Base-by-base conservation (phyloP, 2,113 vertebrate species). In the Onychostruthus taczanowskii region DNA sequence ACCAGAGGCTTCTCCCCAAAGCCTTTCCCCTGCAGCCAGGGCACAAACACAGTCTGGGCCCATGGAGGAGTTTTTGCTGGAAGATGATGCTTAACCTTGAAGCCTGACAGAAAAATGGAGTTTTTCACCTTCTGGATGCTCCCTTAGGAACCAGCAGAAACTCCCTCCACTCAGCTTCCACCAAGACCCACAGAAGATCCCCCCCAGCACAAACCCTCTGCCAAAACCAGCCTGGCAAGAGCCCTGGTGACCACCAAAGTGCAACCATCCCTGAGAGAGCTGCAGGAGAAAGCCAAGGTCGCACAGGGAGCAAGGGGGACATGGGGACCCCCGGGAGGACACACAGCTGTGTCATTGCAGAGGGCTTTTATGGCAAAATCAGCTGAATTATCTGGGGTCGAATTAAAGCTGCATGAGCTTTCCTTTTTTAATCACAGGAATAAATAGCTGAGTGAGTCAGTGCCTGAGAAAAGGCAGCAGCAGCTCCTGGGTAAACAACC, bases 391-490 rank as follows among this genome's bases (percentile, higher is more conserved):
- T 41, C 4, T 0, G 6, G 74, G 58, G 19, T 7, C 18, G 66
- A 74, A 84, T 44, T 46, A 10, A 84, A 93, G 63, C 43, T 41
- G 64, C 79, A 44, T 4, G 43, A 92, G 72, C 37, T 91, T 89
- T 78, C 52, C 61, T 84, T 75, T 82, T 87, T 93, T 64, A 76
- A 67, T 39, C 12, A 6, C 74, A 4, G 35, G 2, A 73, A 87
- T 41, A 82, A 96, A 94, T n/a, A 90, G 86, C 90, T 0, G 28
- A 7, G 75, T 74, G 95, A 95, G 90, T 90, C 96, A 86, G 0
- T 9, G 75, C 67, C 75, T 1, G 8, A 86, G 95, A 53, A 85
- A 92, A 83, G 20, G 79, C 94, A 21, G 41, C 58, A 16, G 88
- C 75, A 37, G 85, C 85, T 16, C 9, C 31, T 0, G 31, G 61